phyloP scores from a whole-genome alignment of 2,797 vertebrate genomes.

The Lophotriccus pileatus region DNA sequence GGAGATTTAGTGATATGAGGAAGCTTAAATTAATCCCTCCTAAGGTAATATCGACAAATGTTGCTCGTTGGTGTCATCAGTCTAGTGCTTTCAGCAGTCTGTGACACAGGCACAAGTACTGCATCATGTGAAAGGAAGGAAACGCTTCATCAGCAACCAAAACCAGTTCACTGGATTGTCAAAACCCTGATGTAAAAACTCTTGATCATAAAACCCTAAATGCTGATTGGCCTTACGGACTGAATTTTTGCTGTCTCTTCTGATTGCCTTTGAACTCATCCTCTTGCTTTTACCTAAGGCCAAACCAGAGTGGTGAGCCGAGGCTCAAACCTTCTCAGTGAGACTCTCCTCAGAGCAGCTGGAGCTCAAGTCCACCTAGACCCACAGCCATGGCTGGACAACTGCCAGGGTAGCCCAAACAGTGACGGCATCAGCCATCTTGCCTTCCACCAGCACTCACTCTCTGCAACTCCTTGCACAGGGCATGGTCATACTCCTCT shows the following conservation, averaged over 20 bases:
- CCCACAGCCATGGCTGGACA: not conserved
- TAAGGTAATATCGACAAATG: constrained; percentile 1
- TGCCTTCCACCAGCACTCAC: not conserved
- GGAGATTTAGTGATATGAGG: constrained; percentile 27
- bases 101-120: not conserved
- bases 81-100: not conserved
- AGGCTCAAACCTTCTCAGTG: not conserved
- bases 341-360: not conserved
- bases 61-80: not conserved
- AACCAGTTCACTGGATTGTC: not conserved
- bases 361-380: not conserved
- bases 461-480: fast-evolving
- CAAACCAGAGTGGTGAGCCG: not conserved
- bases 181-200: fast-evolving
- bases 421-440: not conserved
- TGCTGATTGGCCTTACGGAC: not conserved
- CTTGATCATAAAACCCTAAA: not conserved
- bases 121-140: not conserved
- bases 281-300: not conserved
- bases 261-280: not conserved
- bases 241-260: not conserved
- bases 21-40: constrained; percentile 48
- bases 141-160: not conserved
- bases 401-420: not conserved
- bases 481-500: too few relatives aligned